A percentile compares a stretch with the other conserved stretches of the same genome.
These are phyloP conservation scores for Micromesistius poutassou DNA, from an alignment of 2,797 vertebrate species.

Conservation along the genomic window DNA sequence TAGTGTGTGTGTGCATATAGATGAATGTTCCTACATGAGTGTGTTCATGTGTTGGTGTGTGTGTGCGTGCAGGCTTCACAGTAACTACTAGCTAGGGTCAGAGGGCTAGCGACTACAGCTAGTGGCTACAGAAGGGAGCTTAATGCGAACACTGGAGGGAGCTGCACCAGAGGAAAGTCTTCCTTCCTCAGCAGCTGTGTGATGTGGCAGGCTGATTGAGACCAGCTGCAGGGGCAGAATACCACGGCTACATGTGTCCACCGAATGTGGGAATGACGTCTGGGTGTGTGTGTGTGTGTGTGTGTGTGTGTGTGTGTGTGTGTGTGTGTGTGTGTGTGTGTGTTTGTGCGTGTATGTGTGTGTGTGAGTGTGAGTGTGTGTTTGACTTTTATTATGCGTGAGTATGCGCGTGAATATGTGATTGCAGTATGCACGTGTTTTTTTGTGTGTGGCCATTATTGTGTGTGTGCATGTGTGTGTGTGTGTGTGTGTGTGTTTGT, in stretches of 20 bases:
- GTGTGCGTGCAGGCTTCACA: background rate
- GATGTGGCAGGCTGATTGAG: background rate
- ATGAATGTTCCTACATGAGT: background rate
- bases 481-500: background rate
- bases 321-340: background rate
- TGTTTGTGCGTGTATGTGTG: background rate
- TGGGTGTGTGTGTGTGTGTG: conserved; percentile 14
- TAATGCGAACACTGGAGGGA: background rate
- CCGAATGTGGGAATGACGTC: background rate
- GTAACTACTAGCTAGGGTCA: background rate
- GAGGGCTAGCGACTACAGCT: background rate
- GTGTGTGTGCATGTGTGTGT: background rate
- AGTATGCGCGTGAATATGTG: background rate
- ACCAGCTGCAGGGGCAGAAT: background rate
- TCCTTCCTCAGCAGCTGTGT: background rate
- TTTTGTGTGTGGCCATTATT: background rate
- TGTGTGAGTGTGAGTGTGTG: background rate
- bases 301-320: conserved; percentile 13
- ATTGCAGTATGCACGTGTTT: conserved; percentile 14
- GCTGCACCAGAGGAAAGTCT: background rate
- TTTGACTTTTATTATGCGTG: background rate
- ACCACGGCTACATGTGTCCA: background rate
- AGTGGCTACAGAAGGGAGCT: background rate
- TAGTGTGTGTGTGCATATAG: background rate
- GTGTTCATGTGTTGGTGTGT: background rate